Conservation (phyloP, 2,888 invertebrate genomes). For the Creontiades dilutus region DNA sequence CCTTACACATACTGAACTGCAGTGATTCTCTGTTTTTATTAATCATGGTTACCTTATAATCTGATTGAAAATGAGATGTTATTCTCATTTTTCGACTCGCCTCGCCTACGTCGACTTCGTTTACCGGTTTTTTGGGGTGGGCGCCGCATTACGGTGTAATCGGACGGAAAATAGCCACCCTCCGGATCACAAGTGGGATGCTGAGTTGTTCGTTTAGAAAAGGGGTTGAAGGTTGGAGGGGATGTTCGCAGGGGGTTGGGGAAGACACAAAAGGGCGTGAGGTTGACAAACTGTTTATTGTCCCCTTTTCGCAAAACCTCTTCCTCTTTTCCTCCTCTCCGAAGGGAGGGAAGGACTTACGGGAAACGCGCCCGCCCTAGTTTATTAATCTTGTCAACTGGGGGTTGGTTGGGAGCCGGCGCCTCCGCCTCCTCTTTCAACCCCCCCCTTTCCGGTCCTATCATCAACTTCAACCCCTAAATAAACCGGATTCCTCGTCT, state of each 20-base stretch:
- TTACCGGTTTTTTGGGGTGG: neutral
- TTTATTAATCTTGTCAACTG: constrained; percentile 71
- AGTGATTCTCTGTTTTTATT: no score
- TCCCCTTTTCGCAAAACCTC: constrained; percentile 51
- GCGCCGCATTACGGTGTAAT: constrained; percentile 57
- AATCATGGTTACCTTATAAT: no score
- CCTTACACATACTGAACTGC: no score
- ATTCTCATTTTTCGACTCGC: no score
- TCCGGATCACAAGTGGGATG: constrained; percentile 24
- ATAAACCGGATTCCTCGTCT: constrained; percentile 66
- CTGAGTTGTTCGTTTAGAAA: neutral
- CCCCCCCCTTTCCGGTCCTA: neutral
- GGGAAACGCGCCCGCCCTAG: constrained; percentile 30
- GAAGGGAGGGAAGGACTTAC: neutral
- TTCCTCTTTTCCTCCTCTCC: neutral
- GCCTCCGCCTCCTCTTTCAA: neutral
- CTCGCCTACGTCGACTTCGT: no score
- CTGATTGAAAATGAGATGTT: no score
- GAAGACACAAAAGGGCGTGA: neutral
- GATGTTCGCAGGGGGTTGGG: neutral
- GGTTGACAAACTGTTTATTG: constrained; percentile 70
- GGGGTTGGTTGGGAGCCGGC: neutral
- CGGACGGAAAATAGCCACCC: constrained; percentile 68
- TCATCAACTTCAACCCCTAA: constrained; percentile 50
- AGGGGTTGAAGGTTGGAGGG: neutral